Percentiles rank a stretch among this genome's conserved stretches.
These are phyloP conservation scores for Ranitomeya imitator DNA, from an alignment of 2,113 vertebrate species.

Conservation along the genomic window DNA sequence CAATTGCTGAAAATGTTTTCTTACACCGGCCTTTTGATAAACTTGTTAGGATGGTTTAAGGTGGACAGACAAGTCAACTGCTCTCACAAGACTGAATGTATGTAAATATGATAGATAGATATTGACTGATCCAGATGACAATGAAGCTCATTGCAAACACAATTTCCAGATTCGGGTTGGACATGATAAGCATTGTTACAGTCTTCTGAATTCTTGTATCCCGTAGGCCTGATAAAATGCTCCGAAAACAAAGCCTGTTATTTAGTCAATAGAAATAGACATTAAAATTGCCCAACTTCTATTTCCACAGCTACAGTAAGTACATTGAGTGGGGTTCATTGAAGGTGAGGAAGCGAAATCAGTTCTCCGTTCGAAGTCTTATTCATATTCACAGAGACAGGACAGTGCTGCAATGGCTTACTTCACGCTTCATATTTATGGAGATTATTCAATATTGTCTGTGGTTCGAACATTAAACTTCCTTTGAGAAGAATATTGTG, in stretches of 20 bases:
- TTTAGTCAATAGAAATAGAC: slow-evolving; percentile 69
- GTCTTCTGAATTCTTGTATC: slow-evolving; percentile 69
- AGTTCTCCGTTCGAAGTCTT: slow-evolving; percentile 2
- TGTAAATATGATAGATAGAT: slow-evolving; percentile 74
- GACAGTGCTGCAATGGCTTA: not conserved
- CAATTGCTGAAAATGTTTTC: slow-evolving; percentile 70
- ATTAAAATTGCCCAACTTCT: slow-evolving; percentile 71
- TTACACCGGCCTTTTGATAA: slow-evolving; percentile 74
- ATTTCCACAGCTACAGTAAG: slow-evolving; percentile 71
- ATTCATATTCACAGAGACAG: not conserved
- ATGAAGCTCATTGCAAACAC: slow-evolving; percentile 70
- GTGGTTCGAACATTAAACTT: slow-evolving; percentile 80
- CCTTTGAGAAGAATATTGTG: slow-evolving; percentile 79
- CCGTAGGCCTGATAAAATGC: slow-evolving; percentile 67
- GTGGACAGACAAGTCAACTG: slow-evolving; percentile 69
- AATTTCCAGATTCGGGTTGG: slow-evolving; percentile 66
- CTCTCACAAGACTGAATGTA: slow-evolving; percentile 79
- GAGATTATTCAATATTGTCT: slow-evolving; percentile 73
- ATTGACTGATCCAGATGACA: slow-evolving; percentile 68
- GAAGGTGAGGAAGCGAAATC: slow-evolving; percentile 18
- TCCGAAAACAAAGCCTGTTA: slow-evolving; percentile 67
- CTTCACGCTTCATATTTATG: slow-evolving; percentile 35
- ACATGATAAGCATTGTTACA: slow-evolving; percentile 56
- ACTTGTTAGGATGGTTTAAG: slow-evolving; percentile 64
- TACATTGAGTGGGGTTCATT: slow-evolving; percentile 59